Conservation (phyloP, 2,797 vertebrate genomes). For the Alcedo quadribrachys region DNA sequence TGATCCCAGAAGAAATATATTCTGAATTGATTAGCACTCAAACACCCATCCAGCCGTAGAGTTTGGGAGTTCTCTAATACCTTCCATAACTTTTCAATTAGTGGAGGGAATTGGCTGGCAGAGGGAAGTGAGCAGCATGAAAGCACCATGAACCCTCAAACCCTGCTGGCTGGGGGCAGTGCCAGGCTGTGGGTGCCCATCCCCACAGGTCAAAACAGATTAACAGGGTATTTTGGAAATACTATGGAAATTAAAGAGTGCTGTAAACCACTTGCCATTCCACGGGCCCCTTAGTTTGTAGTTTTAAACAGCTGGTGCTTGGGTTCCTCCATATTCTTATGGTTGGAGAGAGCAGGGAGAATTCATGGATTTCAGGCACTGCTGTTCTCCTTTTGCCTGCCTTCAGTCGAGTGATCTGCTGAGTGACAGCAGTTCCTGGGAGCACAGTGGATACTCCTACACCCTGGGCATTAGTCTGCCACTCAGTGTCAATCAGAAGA, state of each 20-base stretch:
- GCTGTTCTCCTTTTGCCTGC: background rate
- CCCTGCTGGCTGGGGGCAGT: fast-evolving
- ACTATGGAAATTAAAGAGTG: background rate
- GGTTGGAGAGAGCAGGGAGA: background rate
- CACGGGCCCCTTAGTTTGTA: background rate
- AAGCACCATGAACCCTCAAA: background rate
- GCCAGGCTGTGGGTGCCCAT: background rate
- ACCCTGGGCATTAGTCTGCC: background rate
- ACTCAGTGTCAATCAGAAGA: background rate
- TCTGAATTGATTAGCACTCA: constrained; percentile 26
- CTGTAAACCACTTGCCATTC: background rate
- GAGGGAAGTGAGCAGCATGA: background rate
- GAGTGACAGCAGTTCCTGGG: background rate
- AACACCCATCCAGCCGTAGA: background rate
- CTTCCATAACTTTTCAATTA: background rate
- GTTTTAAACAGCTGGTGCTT: background rate
- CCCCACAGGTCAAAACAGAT: background rate
- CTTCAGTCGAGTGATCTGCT: background rate
- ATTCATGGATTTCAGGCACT: background rate
- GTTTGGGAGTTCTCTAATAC: background rate
- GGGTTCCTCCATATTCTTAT: background rate
- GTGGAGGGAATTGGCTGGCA: background rate
- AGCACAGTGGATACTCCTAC: background rate
- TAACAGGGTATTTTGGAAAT: background rate
- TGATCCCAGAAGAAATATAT: constrained; percentile 28